phyloP scores from a whole-genome alignment of 2,113 vertebrate genomes.

The Seriola aureovittata region DNA sequence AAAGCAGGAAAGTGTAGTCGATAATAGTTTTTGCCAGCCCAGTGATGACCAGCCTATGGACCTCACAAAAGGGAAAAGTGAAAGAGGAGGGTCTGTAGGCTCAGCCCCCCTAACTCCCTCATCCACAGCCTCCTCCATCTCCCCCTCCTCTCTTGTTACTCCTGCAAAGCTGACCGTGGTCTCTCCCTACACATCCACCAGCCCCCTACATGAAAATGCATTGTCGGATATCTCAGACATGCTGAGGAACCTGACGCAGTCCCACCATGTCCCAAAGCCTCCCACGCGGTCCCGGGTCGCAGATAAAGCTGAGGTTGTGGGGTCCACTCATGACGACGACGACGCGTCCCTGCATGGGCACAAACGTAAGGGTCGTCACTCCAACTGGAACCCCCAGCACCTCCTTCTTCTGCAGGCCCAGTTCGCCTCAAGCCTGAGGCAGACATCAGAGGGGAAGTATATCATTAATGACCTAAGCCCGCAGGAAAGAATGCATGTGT shows the following conservation, averaged over 20 bases:
- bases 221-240: conserved; percentile 99
- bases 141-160: conserved; percentile 91
- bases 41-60: conserved; percentile 98
- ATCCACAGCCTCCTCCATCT: conserved; percentile 90
- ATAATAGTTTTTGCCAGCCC: conserved; percentile 92
- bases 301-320: conserved; percentile 91
- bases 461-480: conserved; percentile 97
- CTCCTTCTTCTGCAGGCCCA: conserved; percentile 98
- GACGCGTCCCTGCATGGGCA: conserved; percentile 91
- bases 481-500: conserved; percentile 98
- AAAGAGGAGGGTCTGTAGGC: conserved; percentile 90
- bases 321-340: conserved; percentile 90
- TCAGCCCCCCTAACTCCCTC: conserved; percentile 92
- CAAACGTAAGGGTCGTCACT: conserved; percentile 98
- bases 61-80: conserved; percentile 96
- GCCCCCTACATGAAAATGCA: conserved; percentile 96
- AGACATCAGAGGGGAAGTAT: conserved; percentile 95
- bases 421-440: conserved; percentile 95
- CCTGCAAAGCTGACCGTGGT: conserved; percentile 93
- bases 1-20: conserved; percentile 88
- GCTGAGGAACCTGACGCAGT: conserved; percentile 97
- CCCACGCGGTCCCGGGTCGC: conserved; percentile 90
- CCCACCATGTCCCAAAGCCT: conserved; percentile 90
- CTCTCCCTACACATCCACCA: conserved; percentile 93
- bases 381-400: conserved; percentile 99